Conservation (phyloP, 2,797 vertebrate genomes). For the Sebastiscus albofasciatus region DNA sequence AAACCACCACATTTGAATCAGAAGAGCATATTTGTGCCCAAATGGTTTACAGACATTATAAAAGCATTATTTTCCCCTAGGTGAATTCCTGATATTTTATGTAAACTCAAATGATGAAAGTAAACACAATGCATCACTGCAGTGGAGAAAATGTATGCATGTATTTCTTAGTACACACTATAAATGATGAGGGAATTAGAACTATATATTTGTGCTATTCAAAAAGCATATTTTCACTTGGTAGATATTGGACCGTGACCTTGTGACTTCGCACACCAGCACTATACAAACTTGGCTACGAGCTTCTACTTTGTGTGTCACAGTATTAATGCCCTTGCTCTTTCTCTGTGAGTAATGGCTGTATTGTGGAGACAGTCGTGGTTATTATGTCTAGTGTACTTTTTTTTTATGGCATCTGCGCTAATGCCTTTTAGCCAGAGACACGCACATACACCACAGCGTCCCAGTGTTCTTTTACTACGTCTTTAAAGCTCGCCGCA, state of each 20-base stretch:
- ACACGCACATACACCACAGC: conserved; percentile 24
- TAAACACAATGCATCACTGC: background rate
- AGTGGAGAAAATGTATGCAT: background rate
- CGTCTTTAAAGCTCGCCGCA: conserved; percentile 58
- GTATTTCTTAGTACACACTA: background rate
- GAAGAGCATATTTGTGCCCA: background rate
- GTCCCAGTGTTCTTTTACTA: conserved; percentile 54
- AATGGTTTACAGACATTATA: background rate
- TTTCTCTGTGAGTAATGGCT: conserved; percentile 44
- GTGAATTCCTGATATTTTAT: background rate
- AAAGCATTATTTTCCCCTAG: background rate
- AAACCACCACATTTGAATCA: background rate
- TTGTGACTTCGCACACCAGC: background rate
- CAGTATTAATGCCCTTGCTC: conserved; percentile 1
- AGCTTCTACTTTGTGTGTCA: background rate
- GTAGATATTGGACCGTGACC: background rate
- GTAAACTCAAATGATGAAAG: background rate
- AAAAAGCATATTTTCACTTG: background rate
- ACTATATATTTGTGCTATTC: background rate
- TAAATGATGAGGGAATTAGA: background rate
- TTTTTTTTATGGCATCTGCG: conserved; percentile 30
- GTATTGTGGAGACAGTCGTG: conserved; percentile 22
- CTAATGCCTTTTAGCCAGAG: conserved; percentile 32
- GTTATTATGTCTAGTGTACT: conserved; percentile 33
- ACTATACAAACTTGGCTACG: background rate